phyloP scores from a whole-genome alignment of 1,140 invertebrate species.

The Piezodorus guildinii region DNA sequence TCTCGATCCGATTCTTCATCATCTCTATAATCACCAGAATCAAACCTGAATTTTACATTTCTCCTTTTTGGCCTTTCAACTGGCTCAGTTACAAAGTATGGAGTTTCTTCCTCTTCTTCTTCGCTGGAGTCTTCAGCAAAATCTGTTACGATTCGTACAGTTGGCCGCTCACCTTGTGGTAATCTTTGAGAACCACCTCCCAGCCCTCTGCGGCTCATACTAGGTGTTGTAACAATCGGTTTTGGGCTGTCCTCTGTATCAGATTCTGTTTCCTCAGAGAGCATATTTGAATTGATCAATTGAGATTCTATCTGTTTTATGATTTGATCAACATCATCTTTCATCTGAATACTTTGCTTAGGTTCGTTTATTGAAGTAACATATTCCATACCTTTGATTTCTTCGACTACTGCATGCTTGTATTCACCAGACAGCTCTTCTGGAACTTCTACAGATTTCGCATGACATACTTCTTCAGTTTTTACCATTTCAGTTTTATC shows the following conservation, averaged over 20 bases:
- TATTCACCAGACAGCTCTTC: not conserved
- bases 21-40: constrained; percentile 26
- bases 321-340: constrained; percentile 12
- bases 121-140: constrained; percentile 22
- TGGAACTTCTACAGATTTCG: too few relatives aligned
- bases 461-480: too few relatives aligned
- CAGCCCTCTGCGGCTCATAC: constrained; percentile 25
- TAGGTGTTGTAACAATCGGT: constrained; percentile 27
- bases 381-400: constrained; percentile 1
- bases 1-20: constrained; percentile 26
- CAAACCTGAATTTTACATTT: constrained; percentile 17
- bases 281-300: constrained; percentile 7
- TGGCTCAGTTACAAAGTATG: constrained; percentile 26
- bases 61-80: constrained; percentile 22
- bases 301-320: constrained; percentile 19
- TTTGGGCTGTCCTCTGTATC: not conserved
- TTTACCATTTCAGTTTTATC: too few relatives aligned
- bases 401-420: not conserved
- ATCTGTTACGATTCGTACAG: constrained; percentile 24
- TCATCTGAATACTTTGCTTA: not conserved
- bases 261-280: constrained; percentile 9
- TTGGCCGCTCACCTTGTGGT: constrained; percentile 26
- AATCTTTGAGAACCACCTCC: constrained; percentile 28
- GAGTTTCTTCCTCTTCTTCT: constrained; percentile 20
- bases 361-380: too few relatives aligned